Evolutionary conservation across 1,140 invertebrate genomes (phyloP), one percentile per base, ranked within the genome.

Genomic region (Colletes latitarsis): DNA sequence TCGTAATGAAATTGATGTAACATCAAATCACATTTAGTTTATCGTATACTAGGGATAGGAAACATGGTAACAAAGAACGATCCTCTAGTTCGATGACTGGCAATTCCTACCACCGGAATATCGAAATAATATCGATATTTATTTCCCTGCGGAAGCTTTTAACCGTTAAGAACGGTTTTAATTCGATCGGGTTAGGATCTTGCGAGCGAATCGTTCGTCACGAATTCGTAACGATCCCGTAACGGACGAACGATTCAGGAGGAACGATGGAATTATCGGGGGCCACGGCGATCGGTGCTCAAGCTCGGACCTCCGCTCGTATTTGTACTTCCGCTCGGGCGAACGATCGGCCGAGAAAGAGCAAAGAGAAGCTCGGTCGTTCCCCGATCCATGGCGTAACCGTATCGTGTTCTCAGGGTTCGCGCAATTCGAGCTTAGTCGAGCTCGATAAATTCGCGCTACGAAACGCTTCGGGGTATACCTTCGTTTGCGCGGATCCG

Each of bases 381-480:
- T 67, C 43, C 12, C 17, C 43, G 64, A 49, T 41, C 43, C 43
- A 19, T 46, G 43, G 64, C 58, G 60, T 74, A 55, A 21, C 57
- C 67, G 55, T 77, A 71, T 77, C 76, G 76, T 15, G 41, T 52
- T 52, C 46, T 19, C 62, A 9, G 15, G 68, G 30, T 39, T 64
- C 68, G 58, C 39, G 58, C 69, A 64, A 72, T 78, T 78, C 58
- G 46, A 78, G 64, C 30, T 72, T 63, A 72, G 49, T 78, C 77
- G 69, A 78, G 77, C 77, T 55, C 77, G 60, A 78, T 78, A 78
- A 78, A 78, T 78, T 78, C 49, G 58, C 60, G 77, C 46, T 78
- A 78, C 68, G 58, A 72, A 72, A 78, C 49, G 77, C n/a, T 52
- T 5, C 57, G 17, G 39, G 14, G 19, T 63, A 68, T 52, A 30